Base-by-base conservation (phyloP, 2,888 invertebrate species). In the Tridacna crocea region DNA sequence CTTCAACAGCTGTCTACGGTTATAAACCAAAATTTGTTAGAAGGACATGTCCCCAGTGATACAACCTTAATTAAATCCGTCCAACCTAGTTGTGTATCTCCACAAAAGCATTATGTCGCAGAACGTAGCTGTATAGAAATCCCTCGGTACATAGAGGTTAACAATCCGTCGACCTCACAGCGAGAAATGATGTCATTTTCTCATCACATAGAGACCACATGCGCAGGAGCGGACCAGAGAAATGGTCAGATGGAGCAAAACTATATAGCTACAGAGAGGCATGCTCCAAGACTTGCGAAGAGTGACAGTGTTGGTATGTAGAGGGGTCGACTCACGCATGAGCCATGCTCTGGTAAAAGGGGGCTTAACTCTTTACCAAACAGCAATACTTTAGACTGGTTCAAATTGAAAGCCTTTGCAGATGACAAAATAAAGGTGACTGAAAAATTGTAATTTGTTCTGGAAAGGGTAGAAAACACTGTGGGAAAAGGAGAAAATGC, bases 271-370 rank as follows among this genome's bases (percentile, higher is more conserved):
- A n/a, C 46, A 47, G 27, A 61, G n/a, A 36, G 47, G 19, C 60
- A 74, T 61, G 61, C 70, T 12, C 77, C 72, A 17, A 76, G 79
- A n/a, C 66, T 90, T 17, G 58, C 72, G 24, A 87, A 88, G 74
- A 80, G 75, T 60, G 90, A 90, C 74, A 90, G 89, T 83, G 82
- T 89, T 76, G 90, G 90, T 90, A 83, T 78, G 84, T 77, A 66
- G 0, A 36, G n/a, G n/a, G n/a, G n/a, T n/a, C n/a, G n/a, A n/a
- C n/a, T n/a, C n/a, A n/a, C n/a, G n/a, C n/a, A n/a, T n/a, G n/a
- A n/a, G n/a, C n/a, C n/a, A n/a, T n/a, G n/a, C n/a, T n/a, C n/a
- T n/a, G n/a, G n/a, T n/a, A n/a, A n/a, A n/a, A n/a, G n/a, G n/a
- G n/a, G n/a, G n/a, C n/a, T n/a, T n/a, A n/a, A n/a, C n/a, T n/a